These are phyloP conservation scores for Venustaconcha ellipsiformis DNA, from an alignment of 1,140 invertebrate species.

Conservation along the genomic window DNA sequence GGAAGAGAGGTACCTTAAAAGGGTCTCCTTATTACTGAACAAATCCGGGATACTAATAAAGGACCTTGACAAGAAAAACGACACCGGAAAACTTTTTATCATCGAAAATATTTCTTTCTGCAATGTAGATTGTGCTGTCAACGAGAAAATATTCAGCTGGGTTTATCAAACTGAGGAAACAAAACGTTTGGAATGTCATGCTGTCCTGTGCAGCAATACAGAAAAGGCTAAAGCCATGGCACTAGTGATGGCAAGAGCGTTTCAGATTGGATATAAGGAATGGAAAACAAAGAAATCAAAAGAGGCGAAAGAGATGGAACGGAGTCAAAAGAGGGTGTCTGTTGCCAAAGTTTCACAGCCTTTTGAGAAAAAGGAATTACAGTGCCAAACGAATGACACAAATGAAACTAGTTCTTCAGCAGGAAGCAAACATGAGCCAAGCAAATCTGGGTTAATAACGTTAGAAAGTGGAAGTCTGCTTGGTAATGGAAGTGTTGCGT, in stretches of 20 bases:
- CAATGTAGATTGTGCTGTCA: conserved; percentile 32
- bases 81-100: conserved; percentile 22
- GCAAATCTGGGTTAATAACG: too few species aligned
- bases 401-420: too few species aligned
- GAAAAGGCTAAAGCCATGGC: conserved; percentile 59
- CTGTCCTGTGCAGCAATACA: conserved; percentile 49
- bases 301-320: conserved; percentile 4
- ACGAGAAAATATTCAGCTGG: conserved; percentile 60
- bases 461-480: too few species aligned
- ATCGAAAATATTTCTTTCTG: conserved; percentile 57
- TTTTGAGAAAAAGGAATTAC: too few species aligned
- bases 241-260: conserved; percentile 54
- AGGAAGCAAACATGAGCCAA: too few species aligned
- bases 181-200: conserved; percentile 45
- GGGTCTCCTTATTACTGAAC: conserved; percentile 38
- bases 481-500: too few species aligned
- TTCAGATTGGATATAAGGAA: conserved; percentile 55
- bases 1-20: conserved; percentile 39
- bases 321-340: conserved; percentile 5
- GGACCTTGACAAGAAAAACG: conserved; percentile 36
- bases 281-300: conserved; percentile 41
- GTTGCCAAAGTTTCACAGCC: background rate
- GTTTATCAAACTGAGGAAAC: conserved; percentile 39
- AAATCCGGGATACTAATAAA: conserved; percentile 34
- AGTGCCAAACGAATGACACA: too few species aligned